Conservation (phyloP, 2,113 vertebrate species). For the Epinephelus fuscoguttatus region DNA sequence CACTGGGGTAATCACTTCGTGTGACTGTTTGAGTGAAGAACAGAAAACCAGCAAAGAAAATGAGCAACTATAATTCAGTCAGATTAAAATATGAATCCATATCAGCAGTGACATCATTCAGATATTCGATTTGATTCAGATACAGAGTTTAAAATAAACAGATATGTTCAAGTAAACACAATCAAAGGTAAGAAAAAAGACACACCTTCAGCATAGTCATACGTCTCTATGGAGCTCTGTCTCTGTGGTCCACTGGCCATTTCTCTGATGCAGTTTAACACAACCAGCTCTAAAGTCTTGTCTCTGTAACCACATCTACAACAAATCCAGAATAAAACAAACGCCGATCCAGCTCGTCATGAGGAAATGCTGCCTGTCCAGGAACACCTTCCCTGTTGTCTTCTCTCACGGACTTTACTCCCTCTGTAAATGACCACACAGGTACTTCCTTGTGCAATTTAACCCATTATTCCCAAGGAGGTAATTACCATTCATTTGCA, state of each 20-base stretch:
- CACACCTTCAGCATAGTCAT: conserved; percentile 25
- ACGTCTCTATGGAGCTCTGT: conserved; percentile 18
- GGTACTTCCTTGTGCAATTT: conserved; percentile 81
- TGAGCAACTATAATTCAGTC: neutral
- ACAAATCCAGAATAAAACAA: conserved; percentile 35
- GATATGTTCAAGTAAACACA: neutral
- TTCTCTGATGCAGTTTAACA: conserved; percentile 25
- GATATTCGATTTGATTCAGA: neutral
- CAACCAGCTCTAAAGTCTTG: neutral
- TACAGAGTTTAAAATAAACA: neutral
- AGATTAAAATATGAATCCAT: neutral
- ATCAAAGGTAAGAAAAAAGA: conserved; percentile 15
- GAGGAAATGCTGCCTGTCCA: conserved; percentile 37
- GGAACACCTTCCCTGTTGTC: conserved; percentile 38
- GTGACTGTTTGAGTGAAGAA: neutral
- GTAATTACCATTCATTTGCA: neutral
- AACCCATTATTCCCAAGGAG: conserved; percentile 64
- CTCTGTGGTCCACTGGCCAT: conserved; percentile 45
- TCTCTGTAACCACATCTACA: conserved; percentile 8
- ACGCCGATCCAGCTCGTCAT: neutral
- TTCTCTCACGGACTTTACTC: conserved; percentile 78
- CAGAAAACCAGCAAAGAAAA: conserved; percentile 9
- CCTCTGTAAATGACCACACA: conserved; percentile 51
- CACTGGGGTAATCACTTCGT: conserved; percentile 40
- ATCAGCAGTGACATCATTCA: neutral